Evolutionary conservation across 2,113 vertebrate species (phyloP), one percentile per base, ranked within the genome.

Genomic region (Vireo altiloquus): DNA sequence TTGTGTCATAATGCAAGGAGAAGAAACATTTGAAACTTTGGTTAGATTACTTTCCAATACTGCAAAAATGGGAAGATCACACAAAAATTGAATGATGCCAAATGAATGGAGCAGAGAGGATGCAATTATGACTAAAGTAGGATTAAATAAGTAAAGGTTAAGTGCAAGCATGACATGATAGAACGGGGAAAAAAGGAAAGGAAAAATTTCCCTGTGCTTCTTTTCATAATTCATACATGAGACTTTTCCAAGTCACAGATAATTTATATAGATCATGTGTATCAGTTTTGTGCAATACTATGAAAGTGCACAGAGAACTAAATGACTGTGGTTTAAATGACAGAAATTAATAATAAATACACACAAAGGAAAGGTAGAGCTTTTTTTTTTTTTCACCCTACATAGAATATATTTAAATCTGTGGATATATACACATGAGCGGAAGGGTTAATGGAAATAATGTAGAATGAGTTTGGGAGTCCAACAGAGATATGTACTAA

Each of bases 71-170:
- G 20, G 64, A 91, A 91, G 78, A 96, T 91, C 71, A 53, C 68
- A 88, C 37, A 75, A 80, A 83, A 95, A 94, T 33, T 92, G 91
- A 95, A 89, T 24, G 56, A 90, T 93, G 82, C 82, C 80, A 91
- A 95, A 63, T 77, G 82, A 91, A 90, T 82, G 75, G 87, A 86
- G 66, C 17, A 76, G 63, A 89, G 46, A 94, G 46, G 30, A n/a
- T 23, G 87, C 70, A 94, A 94, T 97, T 92, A 88, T 37, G 53
- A 60, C 44, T 95, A 87, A 87, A 96, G 87, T 66, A 54, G 50
- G 87, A 95, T 95, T 92, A 92, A 95, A 84, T 57, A 80, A 92
- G 89, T 82, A 89, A 94, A 95, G 87, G 95, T 95, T 95, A 96
- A 97, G 66, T 82, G 84, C 90, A 91, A 71, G 50, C 30, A 66